These are phyloP conservation scores for Arenicola marina DNA, from an alignment of 2,888 invertebrate genomes.

Conservation along the genomic window DNA sequence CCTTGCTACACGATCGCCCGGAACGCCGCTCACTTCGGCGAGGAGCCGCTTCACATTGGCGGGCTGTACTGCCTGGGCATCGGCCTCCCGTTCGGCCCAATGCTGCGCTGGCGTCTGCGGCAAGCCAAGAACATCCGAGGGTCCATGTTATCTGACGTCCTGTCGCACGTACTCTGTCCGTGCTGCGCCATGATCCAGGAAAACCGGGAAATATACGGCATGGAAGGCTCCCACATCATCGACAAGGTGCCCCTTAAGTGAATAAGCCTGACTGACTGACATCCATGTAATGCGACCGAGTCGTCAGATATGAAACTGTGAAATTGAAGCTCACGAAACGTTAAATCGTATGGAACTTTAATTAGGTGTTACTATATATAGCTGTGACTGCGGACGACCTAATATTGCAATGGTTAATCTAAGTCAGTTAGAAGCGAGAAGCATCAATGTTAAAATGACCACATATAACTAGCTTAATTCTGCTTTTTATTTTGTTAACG, in stretches of 20 bases:
- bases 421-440: no score
- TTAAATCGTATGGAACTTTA: no score
- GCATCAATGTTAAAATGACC: no score
- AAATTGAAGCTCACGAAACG: no score
- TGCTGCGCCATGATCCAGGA: constrained; percentile 36
- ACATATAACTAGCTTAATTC: no score
- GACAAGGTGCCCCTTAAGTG: constrained; percentile 23
- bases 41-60: constrained; percentile 16
- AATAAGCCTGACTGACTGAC: no score
- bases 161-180: constrained; percentile 23
- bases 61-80: constrained; percentile 18
- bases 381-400: no score
- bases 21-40: constrained; percentile 29
- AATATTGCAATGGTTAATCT: no score
- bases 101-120: constrained; percentile 31
- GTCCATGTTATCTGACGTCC: constrained; percentile 29
- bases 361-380: no score
- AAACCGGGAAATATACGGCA: constrained; percentile 30
- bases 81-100: constrained; percentile 16
- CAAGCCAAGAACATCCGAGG: constrained; percentile 25
- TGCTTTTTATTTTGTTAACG: no score
- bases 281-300: no score
- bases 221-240: constrained; percentile 23
- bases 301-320: no score
- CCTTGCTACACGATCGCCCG: constrained; percentile 32